These are phyloP conservation scores for Ginglymostoma cirratum DNA, from an alignment of 2,113 vertebrate genomes.

Conservation along the genomic window DNA sequence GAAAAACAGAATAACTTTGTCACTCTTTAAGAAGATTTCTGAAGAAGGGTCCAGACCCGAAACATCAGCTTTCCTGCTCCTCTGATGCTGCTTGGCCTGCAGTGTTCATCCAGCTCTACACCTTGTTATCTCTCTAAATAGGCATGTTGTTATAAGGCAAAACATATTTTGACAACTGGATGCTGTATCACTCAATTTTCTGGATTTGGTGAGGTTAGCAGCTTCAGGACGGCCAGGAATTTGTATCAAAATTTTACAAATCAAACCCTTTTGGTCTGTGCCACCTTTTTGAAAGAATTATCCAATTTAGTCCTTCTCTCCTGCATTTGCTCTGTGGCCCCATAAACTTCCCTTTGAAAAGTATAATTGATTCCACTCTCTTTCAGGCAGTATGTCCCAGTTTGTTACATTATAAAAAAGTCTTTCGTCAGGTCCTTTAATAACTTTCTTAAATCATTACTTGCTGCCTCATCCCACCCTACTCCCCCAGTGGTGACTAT, in stretches of 20 bases:
- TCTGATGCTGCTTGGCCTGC: too few relatives aligned
- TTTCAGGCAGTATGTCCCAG: neutral
- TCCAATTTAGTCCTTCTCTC: neutral
- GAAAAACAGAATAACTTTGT: neutral
- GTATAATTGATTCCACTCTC: neutral
- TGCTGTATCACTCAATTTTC: neutral
- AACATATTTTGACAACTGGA: neutral
- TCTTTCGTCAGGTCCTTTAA: neutral
- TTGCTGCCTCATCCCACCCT: too few relatives aligned
- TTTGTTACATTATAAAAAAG: neutral
- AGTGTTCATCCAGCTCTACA: too few relatives aligned
- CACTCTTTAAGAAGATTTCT: neutral
- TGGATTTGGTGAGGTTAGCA: neutral
- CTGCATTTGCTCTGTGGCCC: neutral
- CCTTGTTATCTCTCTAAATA: neutral
- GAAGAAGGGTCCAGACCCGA: too few relatives aligned
- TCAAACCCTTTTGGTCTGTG: neutral
- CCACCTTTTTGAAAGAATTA: neutral
- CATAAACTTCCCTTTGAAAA: neutral
- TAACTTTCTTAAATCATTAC: too few relatives aligned
- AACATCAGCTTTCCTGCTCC: too few relatives aligned
- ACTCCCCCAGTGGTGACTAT: neutral
- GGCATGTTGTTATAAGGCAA: neutral
- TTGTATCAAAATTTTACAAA: neutral
- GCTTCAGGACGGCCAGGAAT: too few relatives aligned